These are phyloP conservation scores for Cuniculus paca DNA, from an alignment of 2,797 vertebrate genomes.

Conservation along the genomic window DNA sequence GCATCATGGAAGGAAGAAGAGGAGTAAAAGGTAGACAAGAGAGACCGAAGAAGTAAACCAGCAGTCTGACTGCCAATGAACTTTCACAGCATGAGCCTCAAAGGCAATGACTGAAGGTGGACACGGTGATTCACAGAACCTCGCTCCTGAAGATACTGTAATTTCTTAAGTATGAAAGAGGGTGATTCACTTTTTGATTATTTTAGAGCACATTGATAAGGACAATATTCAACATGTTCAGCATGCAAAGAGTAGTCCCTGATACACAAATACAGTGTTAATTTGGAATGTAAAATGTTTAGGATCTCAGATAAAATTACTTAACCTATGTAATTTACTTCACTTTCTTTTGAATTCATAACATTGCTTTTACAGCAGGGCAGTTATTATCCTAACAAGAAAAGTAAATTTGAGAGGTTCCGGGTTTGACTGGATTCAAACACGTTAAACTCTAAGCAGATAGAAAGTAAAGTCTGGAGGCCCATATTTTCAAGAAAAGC, in stretches of 20 bases:
- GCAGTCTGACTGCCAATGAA: too few relatives aligned
- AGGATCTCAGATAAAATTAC: neutral
- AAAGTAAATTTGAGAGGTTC: neutral
- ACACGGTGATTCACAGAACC: neutral
- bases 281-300: neutral
- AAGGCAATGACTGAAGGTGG: neutral
- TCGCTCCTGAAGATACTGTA: neutral
- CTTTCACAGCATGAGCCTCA: neutral
- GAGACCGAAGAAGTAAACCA: too few relatives aligned
- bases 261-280: neutral
- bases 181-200: slow-evolving; percentile 2
- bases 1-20: neutral
- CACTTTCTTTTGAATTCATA: neutral
- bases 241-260: neutral
- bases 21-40: neutral
- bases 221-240: neutral
- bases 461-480: neutral
- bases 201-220: neutral
- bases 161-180: neutral
- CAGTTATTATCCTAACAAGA: neutral
- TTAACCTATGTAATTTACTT: neutral
- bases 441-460: neutral
- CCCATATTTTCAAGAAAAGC: neutral
- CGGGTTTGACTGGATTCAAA: neutral
- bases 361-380: neutral